phyloP scores from a whole-genome alignment of 2,113 vertebrate species.

The Petrocephalus zakoni region DNA sequence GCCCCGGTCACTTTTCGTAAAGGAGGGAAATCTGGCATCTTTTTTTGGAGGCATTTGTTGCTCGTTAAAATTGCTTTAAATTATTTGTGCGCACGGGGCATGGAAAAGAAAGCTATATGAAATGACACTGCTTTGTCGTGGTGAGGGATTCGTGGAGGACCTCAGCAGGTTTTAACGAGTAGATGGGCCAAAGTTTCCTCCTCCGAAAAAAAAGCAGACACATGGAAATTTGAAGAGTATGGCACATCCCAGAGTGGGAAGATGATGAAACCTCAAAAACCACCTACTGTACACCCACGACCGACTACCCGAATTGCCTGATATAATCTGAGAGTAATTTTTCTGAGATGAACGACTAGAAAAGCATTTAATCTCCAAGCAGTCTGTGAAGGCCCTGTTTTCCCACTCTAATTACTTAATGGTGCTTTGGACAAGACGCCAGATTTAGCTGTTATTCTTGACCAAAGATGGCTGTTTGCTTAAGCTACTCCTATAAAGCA shows the following conservation, averaged over 20 bases:
- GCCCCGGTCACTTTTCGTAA: not conserved
- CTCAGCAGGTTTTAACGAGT: not conserved
- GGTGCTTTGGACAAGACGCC: not conserved
- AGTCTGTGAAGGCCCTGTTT: not conserved
- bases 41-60: not conserved
- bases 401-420: slow-evolving; percentile 1
- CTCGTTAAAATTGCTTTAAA: not conserved
- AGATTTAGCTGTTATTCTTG: not conserved
- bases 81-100: not conserved
- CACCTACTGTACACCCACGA: not conserved
- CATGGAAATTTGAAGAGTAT: not conserved
- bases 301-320: not conserved
- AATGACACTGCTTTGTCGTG: not conserved
- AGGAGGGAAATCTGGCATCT: not conserved
- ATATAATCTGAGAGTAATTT: not conserved
- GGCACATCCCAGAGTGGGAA: not conserved
- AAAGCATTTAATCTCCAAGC: not conserved
- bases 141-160: not conserved
- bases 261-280: not conserved
- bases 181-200: not conserved
- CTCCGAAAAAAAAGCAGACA: not conserved
- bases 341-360: not conserved
- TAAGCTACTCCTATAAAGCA: not conserved
- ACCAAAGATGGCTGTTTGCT: not conserved
- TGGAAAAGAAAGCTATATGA: not conserved